phyloP scores from a whole-genome alignment of 1,140 invertebrate genomes.

The Lepidurus packardi region DNA sequence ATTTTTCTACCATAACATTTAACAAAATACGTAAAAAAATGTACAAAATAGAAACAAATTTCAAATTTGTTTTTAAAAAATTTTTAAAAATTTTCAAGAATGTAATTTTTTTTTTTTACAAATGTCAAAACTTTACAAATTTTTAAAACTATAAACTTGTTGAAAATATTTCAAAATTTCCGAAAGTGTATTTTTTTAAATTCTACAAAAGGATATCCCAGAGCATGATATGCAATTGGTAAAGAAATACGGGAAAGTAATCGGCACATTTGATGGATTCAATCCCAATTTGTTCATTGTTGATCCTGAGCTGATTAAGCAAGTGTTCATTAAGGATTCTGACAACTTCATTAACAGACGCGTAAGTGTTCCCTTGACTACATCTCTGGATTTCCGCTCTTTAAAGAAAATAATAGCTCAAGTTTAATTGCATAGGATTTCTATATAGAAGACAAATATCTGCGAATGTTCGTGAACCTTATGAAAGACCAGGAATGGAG shows the following conservation, averaged over 20 bases:
- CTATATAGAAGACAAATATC: not conserved
- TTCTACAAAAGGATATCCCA: slow-evolving; percentile 25
- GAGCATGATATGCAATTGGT: slow-evolving; percentile 25
- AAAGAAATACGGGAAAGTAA: slow-evolving; percentile 33
- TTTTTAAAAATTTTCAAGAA: too few relatives aligned
- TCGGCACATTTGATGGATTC: slow-evolving; percentile 30
- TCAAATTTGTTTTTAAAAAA: too few relatives aligned
- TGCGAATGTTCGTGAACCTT: slow-evolving; percentile 31
- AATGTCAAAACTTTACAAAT: too few relatives aligned
- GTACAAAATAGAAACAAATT: too few relatives aligned
- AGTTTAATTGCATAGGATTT: not conserved
- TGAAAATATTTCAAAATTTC: not conserved
- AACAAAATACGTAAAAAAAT: too few relatives aligned
- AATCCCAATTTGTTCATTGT: slow-evolving; percentile 28
- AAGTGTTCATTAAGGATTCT: slow-evolving; percentile 53
- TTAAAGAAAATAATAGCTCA: not conserved
- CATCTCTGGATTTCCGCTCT: not conserved
- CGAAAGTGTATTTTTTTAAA: not conserved
- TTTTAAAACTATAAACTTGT: not conserved
- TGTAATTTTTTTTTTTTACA: too few relatives aligned
- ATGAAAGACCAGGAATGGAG: slow-evolving; percentile 48
- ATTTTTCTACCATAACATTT: too few relatives aligned
- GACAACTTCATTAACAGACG: slow-evolving; percentile 50
- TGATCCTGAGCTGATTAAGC: slow-evolving; percentile 53
- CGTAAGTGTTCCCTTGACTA: not conserved